Percentiles rank a stretch among this genome's conserved stretches.
These are phyloP conservation scores for Cottoperca gobio DNA, from an alignment of 2,797 vertebrate species.

Conservation along the genomic window DNA sequence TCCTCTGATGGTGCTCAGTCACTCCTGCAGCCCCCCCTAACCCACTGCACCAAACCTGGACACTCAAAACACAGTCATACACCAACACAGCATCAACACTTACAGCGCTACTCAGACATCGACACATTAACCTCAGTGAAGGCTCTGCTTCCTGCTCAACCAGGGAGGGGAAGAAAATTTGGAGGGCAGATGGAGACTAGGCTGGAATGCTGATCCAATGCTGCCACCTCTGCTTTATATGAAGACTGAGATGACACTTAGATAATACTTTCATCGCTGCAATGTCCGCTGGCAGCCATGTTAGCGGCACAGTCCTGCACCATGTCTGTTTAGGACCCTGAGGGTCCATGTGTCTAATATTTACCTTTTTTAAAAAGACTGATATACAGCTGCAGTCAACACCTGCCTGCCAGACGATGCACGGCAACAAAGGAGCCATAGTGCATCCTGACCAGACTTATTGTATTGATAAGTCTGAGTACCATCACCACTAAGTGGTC, in stretches of 20 bases:
- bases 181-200: conserved; percentile 59
- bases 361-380: neutral
- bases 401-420: conserved; percentile 43
- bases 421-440: conserved; percentile 42
- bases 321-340: neutral
- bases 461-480: conserved; percentile 55
- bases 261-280: conserved; percentile 13
- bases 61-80: conserved; percentile 16
- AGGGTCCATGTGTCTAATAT: conserved; percentile 9
- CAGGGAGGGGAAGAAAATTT: conserved; percentile 40
- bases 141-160: conserved; percentile 38
- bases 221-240: conserved; percentile 47
- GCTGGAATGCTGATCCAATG: conserved; percentile 62
- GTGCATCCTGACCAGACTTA: conserved; percentile 56
- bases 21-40: conserved; percentile 65
- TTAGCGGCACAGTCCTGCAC: conserved; percentile 27
- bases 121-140: conserved; percentile 54
- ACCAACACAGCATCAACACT: conserved; percentile 20
- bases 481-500: conserved; percentile 55
- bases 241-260: conserved; percentile 35
- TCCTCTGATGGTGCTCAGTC: conserved; percentile 58
- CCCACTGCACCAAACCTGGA: conserved; percentile 65
- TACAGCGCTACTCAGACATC: conserved; percentile 43
- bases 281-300: conserved; percentile 30
- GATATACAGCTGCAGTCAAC: conserved; percentile 40